A percentile compares a stretch with the other conserved stretches of the same genome.
Conservation (phyloP, 2,797 vertebrate species). For the Bucorvus abyssinicus region DNA sequence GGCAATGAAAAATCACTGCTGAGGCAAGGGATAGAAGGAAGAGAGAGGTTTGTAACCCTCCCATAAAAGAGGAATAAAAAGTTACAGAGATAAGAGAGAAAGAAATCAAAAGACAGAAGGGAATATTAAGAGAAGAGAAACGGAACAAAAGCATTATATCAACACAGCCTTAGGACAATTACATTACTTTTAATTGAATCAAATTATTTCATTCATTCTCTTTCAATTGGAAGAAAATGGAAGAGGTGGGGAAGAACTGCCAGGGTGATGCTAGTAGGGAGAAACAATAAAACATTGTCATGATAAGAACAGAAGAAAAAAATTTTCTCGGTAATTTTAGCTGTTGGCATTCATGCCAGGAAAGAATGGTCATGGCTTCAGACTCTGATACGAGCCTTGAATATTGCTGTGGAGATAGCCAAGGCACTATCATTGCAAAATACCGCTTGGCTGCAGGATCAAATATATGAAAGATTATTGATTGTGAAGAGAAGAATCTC, state of each 20-base stretch:
- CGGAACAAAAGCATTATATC: background rate
- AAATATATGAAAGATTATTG: background rate
- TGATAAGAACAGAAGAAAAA: background rate
- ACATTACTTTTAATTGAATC: background rate
- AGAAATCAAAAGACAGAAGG: background rate
- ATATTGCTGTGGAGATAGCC: background rate
- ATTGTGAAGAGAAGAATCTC: background rate
- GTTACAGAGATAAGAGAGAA: background rate
- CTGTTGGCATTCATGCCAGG: fast-evolving
- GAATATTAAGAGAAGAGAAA: background rate
- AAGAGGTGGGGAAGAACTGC: background rate
- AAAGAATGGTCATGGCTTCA: background rate
- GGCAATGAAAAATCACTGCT: constrained; percentile 51
- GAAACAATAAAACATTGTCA: background rate
- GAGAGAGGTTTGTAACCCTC: background rate
- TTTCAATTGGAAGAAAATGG: background rate
- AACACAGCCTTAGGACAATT: background rate
- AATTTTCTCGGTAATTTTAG: background rate
- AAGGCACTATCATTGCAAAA: background rate
- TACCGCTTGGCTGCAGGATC: background rate
- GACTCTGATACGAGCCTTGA: background rate
- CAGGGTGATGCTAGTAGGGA: background rate
- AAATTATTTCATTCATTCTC: background rate
- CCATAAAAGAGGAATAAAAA: background rate
- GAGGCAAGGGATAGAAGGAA: background rate